These are phyloP conservation scores for Cryptoprocta ferox DNA, from an alignment of 2,797 vertebrate species.

Conservation along the genomic window DNA sequence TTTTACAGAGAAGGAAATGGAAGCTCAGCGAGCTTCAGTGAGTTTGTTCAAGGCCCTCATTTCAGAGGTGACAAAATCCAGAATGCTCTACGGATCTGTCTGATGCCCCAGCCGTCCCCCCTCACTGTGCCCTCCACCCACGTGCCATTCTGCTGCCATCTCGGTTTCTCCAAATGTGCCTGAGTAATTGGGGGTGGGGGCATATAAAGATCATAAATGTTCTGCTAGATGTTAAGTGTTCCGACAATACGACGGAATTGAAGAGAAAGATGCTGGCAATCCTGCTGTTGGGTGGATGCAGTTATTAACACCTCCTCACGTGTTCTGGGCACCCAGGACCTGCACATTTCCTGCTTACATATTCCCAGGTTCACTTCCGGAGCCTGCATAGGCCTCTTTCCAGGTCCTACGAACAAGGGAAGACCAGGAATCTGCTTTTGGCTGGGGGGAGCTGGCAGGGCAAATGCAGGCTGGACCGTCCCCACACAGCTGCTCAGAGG, in stretches of 20 bases:
- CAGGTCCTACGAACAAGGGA: not conserved
- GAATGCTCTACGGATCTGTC: rapidly evolving
- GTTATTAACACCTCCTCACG: rapidly evolving
- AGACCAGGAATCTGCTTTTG: not conserved
- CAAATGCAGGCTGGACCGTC: not conserved
- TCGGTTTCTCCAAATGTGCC: not conserved
- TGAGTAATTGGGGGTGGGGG: not conserved
- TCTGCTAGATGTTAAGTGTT: not conserved
- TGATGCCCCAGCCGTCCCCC: not conserved
- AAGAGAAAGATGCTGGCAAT: not conserved
- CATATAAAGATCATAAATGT: not conserved
- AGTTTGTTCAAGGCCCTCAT: not conserved
- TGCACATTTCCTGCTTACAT: not conserved
- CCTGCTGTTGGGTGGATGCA: rapidly evolving
- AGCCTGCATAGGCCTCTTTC: not conserved
- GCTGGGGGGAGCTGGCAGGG: too few species aligned
- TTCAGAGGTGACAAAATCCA: not conserved
- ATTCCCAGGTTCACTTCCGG: not conserved
- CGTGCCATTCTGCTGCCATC: too few species aligned
- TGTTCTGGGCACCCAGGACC: not conserved
- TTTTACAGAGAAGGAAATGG: not conserved
- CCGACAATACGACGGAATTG: not conserved
- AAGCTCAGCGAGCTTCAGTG: not conserved
- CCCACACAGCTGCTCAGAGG: not conserved
- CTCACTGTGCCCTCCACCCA: rapidly evolving